Base-by-base conservation (phyloP, 2,888 invertebrate genomes). In the Cantharis rufa region DNA sequence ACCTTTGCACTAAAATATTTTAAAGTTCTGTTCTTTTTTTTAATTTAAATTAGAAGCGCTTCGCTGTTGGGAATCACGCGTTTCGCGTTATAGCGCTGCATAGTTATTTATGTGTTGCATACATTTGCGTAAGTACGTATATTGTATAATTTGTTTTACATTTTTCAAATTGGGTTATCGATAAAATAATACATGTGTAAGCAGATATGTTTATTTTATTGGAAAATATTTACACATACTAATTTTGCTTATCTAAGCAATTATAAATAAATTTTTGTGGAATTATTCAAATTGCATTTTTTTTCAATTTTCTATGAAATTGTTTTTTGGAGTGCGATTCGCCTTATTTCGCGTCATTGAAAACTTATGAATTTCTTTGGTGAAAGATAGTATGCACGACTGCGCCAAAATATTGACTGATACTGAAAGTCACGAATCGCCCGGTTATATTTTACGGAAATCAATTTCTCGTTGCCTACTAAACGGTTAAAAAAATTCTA, bases 351-450 rank as follows among this genome's bases (percentile, higher is more conserved):
- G 7, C 48, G 48, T 48, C 48, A 48, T 66, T 13, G 5, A 21
- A 15, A 63, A 66, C 16, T 66, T 66, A 1, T 21, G 9, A 48
- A 2, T 48, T 13, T 13, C 10, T 32, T 32, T 32, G 32, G 32
- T 32, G 7, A 1, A 9, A 9, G 24, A 24, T 24, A 9, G 24
- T 24, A 7, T 24, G n/a, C n/a, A 48, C 82, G 83, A 32, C 80
- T 82, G 82, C 82, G 82, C 80, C 70, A 48, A 77, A 70, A 64
- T 81, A 82, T 83, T 75, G 83, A 83, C 81, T 79, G 16, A n/a
- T 61, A 15, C 10, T n/a, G 15, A 2, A 32, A 28, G 13, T 48
- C 32, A 15, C 28, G 27, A 27, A 48, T n/a, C 48, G 48, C n/a
- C 48, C 48, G n/a, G 48, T n/a, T 48, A 48, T 5, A n/a, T 48